Evolutionary conservation across 2,888 invertebrate species (phyloP).

Genomic region (Standfussiana lucernea): DNA sequence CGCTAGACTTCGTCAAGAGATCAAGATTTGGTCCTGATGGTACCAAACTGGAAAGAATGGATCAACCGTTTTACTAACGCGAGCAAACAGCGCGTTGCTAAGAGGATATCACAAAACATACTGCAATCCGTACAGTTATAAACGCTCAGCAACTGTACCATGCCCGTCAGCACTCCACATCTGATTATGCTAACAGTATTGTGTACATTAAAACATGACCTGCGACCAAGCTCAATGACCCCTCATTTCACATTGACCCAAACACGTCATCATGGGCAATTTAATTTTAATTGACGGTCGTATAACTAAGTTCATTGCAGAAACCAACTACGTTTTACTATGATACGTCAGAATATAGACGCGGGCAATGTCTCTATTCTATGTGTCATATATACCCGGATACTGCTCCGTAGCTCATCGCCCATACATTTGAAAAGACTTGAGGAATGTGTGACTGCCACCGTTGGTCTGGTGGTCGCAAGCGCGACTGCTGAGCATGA

Average conservation of each 20-base stretch:
- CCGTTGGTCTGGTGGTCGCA: too few species aligned
- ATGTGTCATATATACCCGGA: neutral
- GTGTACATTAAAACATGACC: conserved; percentile 28
- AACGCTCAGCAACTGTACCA: conserved; percentile 18
- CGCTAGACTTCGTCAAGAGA: neutral
- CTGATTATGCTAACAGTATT: conserved; percentile 31
- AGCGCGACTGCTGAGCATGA: too few species aligned
- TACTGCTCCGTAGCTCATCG: neutral
- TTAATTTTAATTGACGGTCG: conserved; percentile 40
- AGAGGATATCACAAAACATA: conserved; percentile 8
- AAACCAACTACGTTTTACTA: neutral
- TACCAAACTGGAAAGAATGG: neutral
- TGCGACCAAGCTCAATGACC: conserved; percentile 46
- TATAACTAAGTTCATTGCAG: conserved; percentile 21
- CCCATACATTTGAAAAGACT: neutral
- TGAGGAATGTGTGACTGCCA: too few species aligned
- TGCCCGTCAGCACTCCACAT: conserved; percentile 7
- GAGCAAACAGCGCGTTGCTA: conserved; percentile 13
- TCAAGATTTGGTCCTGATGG: neutral
- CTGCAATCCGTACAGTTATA: conserved; percentile 34
- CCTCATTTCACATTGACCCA: conserved; percentile 35
- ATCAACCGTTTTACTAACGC: neutral
- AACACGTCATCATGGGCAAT: conserved; percentile 23
- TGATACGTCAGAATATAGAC: neutral
- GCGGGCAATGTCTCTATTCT: neutral